Evolutionary conservation across 1,140 invertebrate genomes (phyloP).

Genomic region (Drosophila parabipectinata): DNA sequence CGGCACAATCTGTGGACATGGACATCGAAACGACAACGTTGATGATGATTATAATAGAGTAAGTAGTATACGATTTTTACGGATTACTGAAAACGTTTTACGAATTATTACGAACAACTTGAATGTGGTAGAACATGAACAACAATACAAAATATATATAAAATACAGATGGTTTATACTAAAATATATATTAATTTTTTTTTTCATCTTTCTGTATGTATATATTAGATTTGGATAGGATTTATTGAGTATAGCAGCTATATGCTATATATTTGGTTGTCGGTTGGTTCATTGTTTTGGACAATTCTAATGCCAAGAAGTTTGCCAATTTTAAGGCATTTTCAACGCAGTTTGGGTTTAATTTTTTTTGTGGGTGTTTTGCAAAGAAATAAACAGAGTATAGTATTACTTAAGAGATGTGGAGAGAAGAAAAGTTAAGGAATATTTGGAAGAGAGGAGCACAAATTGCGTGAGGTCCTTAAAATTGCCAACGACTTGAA

Average conservation of each 20-base stretch:
- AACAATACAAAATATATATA: conserved; percentile 70
- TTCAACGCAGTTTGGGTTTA: conserved; percentile 27
- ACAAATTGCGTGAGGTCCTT: conserved; percentile 66
- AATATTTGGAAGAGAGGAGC: background rate
- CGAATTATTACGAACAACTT: conserved; percentile 60
- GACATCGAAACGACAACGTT: conserved; percentile 74
- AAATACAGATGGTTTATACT: conserved; percentile 38
- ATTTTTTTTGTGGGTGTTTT: background rate
- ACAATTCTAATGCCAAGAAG: conserved; percentile 70
- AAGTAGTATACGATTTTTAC: conserved; percentile 40
- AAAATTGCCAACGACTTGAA: conserved; percentile 82
- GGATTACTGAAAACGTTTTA: conserved; percentile 51
- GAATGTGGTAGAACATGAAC: conserved; percentile 71
- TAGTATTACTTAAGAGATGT: too few relatives aligned
- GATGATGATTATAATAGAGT: conserved; percentile 51
- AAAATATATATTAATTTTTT: conserved; percentile 12
- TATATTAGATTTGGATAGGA: conserved; percentile 28
- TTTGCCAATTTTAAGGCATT: conserved; percentile 75
- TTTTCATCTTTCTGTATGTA: conserved; percentile 40
- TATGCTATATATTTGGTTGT: conserved; percentile 33
- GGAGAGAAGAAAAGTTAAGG: background rate
- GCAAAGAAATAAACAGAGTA: too few relatives aligned
- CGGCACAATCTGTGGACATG: conserved; percentile 61
- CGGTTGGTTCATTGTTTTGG: conserved; percentile 43
- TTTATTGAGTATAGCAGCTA: conserved; percentile 29